Evolutionary conservation across 2,888 invertebrate genomes (phyloP).

Genomic region (Branchipolynoe longqiensis): DNA sequence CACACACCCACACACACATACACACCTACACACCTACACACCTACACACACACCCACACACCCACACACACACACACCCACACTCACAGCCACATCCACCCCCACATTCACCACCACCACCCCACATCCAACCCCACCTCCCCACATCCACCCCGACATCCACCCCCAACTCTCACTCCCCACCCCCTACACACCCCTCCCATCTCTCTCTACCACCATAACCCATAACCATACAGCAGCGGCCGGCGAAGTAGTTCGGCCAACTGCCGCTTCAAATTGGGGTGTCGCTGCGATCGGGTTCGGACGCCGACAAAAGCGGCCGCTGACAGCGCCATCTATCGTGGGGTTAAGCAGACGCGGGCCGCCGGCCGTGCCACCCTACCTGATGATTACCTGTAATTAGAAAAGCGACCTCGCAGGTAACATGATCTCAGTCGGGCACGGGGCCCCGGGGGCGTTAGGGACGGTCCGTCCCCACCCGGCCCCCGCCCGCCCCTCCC

Average conservation of each 20-base stretch:
- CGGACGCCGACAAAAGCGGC: constrained; percentile 35
- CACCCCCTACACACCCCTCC: not conserved
- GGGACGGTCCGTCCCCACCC: not conserved
- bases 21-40: too few relatives aligned
- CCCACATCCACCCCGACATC: not conserved
- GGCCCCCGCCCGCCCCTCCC: not conserved
- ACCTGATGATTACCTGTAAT: constrained; percentile 47
- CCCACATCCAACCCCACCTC: not conserved
- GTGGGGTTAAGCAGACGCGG: constrained; percentile 37
- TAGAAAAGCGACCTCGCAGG: constrained; percentile 50
- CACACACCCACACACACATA: too few relatives aligned
- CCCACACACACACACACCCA: not conserved
- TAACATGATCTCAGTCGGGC: constrained; percentile 14
- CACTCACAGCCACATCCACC: not conserved
- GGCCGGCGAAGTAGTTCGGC: not conserved
- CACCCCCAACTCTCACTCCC: not conserved
- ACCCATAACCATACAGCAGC: not conserved
- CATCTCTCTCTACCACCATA: not conserved
- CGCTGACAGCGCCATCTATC: constrained; percentile 44
- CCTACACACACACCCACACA: too few relatives aligned
- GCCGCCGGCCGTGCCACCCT: not conserved
- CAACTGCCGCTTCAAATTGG: not conserved
- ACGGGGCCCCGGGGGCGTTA: not conserved
- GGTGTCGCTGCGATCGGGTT: constrained; percentile 22
- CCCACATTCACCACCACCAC: not conserved